A percentile compares a stretch with the other conserved stretches of the same genome.
These are phyloP conservation scores for Lota lota DNA, from an alignment of 2,113 vertebrate genomes.

Conservation along the genomic window DNA sequence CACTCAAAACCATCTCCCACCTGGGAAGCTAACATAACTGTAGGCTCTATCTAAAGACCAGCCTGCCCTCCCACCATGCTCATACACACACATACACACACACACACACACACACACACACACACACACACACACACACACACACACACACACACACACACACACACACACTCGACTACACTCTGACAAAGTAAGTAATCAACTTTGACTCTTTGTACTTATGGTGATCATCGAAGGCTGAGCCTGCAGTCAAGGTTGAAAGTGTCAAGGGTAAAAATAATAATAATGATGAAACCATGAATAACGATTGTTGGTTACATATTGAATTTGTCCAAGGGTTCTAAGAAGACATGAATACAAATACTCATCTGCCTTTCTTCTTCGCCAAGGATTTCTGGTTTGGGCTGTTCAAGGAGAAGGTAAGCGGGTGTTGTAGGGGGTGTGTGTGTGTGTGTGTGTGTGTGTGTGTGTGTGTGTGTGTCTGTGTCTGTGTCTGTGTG, in stretches of 20 bases:
- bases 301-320: neutral
- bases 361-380: conserved; percentile 17
- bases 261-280: neutral
- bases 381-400: conserved; percentile 24
- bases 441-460: neutral
- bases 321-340: conserved; percentile 19
- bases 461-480: conserved; percentile 5
- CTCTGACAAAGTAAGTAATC: too few species aligned
- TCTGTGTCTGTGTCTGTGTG: neutral
- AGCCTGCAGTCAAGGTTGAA: neutral
- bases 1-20: neutral
- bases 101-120: too few species aligned
- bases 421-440: conserved; percentile 14
- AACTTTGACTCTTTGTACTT: too few species aligned
- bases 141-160: too few species aligned
- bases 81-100: too few species aligned
- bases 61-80: too few species aligned
- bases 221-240: too few species aligned
- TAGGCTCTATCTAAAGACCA: too few species aligned
- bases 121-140: too few species aligned
- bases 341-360: conserved; percentile 23
- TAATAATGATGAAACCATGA: neutral
- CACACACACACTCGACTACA: too few species aligned
- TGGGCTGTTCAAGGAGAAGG: conserved; percentile 30
- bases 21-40: too few species aligned